Evolutionary conservation across 2,797 vertebrate species (phyloP).

Genomic region (Adelosebastes latens): DNA sequence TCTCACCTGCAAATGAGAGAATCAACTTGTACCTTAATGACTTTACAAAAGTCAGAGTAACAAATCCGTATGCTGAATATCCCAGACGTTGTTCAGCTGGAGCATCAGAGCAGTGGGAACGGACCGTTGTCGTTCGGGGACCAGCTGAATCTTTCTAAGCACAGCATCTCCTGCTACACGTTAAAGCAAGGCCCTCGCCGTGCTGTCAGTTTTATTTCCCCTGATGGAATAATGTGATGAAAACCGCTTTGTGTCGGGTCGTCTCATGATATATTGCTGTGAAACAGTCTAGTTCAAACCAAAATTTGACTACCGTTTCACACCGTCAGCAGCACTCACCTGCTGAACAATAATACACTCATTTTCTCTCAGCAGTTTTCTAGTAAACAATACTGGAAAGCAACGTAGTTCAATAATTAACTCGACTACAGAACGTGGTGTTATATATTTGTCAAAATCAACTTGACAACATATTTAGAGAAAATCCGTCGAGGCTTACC

Average conservation of each 20-base stretch:
- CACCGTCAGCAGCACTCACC: not conserved
- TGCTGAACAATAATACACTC: not conserved
- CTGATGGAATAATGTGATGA: slow-evolving; percentile 14
- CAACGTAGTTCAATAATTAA: not conserved
- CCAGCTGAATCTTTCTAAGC: slow-evolving; percentile 54
- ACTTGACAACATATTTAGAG: slow-evolving; percentile 42
- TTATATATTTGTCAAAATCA: slow-evolving; percentile 18
- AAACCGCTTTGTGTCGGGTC: slow-evolving; percentile 29
- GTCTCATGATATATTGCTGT: slow-evolving; percentile 34
- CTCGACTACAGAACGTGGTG: not conserved
- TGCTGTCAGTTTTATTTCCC: slow-evolving; percentile 20
- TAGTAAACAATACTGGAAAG: slow-evolving; percentile 34
- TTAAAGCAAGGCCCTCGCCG: slow-evolving; percentile 12
- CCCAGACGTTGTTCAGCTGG: slow-evolving; percentile 44
- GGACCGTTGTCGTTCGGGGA: slow-evolving; percentile 47
- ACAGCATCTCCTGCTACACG: slow-evolving; percentile 43
- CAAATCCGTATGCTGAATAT: slow-evolving; percentile 78
- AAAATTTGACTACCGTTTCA: not conserved
- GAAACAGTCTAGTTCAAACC: slow-evolving; percentile 16
- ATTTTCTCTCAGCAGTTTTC: slow-evolving; percentile 15
- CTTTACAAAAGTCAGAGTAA: slow-evolving; percentile 49
- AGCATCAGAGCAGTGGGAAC: slow-evolving; percentile 36
- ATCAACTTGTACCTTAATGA: slow-evolving; percentile 37
- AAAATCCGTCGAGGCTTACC: slow-evolving; percentile 47
- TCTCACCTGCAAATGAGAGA: slow-evolving; percentile 22